Conservation (phyloP, 1,140 invertebrate species). For the Solenopsis invicta region DNA sequence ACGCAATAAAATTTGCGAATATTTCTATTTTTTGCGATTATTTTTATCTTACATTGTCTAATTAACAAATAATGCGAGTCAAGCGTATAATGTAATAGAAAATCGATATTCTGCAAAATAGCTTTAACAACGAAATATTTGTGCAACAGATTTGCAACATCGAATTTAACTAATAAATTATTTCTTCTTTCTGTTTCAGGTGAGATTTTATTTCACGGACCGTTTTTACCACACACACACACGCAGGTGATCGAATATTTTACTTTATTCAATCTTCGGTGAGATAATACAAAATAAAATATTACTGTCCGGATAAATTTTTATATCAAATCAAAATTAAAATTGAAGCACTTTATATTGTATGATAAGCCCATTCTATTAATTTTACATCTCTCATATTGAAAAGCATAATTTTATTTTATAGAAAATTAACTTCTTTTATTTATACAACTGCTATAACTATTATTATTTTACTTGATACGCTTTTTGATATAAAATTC, state of each 20-base stretch:
- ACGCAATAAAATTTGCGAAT: background rate
- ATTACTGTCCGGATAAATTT: background rate
- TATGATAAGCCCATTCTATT: background rate
- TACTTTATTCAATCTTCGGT: background rate
- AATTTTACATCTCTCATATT: background rate
- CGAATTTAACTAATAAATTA: constrained; percentile 29
- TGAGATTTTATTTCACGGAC: constrained; percentile 56
- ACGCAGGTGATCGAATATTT: background rate
- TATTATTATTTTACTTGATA: background rate
- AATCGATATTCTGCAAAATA: background rate
- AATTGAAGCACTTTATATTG: background rate
- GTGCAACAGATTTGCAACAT: background rate
- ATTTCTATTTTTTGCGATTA: background rate
- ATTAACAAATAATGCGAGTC: background rate
- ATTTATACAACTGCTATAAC: background rate
- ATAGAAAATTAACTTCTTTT: background rate
- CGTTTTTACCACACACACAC: background rate
- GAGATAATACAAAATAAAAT: constrained; percentile 13
- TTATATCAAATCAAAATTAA: background rate
- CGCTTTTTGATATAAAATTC: background rate
- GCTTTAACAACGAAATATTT: background rate
- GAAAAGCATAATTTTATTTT: background rate
- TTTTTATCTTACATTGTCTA: background rate
- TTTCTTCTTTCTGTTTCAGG: constrained; percentile 75
- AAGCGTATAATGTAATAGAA: background rate